phyloP scores from a whole-genome alignment of 2,113 vertebrate species.

The Canis aureus region DNA sequence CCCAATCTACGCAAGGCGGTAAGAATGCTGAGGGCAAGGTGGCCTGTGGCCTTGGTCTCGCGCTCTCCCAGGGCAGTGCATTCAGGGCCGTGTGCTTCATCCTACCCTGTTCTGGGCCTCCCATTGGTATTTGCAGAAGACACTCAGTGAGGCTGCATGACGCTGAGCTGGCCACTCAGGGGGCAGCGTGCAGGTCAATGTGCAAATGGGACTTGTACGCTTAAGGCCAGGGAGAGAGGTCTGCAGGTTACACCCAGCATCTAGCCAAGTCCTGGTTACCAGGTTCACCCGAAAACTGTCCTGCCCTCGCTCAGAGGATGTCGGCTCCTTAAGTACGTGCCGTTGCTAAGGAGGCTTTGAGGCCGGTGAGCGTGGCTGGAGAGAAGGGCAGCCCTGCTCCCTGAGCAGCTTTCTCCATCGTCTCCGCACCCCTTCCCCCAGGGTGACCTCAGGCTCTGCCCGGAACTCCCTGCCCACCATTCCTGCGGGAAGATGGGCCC shows the following conservation, averaged over 20 bases:
- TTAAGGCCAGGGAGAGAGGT: accelerated
- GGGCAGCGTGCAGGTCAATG: neutral
- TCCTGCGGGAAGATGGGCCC: too few species aligned
- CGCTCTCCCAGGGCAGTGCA: neutral
- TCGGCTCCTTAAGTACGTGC: neutral
- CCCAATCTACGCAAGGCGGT: neutral
- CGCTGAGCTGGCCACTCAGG: accelerated
- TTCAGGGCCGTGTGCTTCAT: neutral
- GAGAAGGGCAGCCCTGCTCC: neutral
- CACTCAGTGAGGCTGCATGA: neutral
- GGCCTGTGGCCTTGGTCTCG: neutral
- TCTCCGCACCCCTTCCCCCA: too few species aligned
- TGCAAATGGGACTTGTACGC: neutral
- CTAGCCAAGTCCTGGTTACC: too few species aligned
- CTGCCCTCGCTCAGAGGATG: neutral
- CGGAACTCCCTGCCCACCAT: too few species aligned
- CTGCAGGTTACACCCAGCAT: too few species aligned
- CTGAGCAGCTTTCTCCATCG: too few species aligned
- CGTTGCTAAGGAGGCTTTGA: neutral
- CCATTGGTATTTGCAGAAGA: neutral
- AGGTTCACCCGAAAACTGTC: neutral
- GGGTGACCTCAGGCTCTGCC: too few species aligned
- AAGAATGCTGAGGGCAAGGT: neutral
- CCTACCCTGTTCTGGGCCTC: neutral
- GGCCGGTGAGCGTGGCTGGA: neutral